phyloP scores from a whole-genome alignment of 2,888 invertebrate genomes.

The Apocheima hispidaria region DNA sequence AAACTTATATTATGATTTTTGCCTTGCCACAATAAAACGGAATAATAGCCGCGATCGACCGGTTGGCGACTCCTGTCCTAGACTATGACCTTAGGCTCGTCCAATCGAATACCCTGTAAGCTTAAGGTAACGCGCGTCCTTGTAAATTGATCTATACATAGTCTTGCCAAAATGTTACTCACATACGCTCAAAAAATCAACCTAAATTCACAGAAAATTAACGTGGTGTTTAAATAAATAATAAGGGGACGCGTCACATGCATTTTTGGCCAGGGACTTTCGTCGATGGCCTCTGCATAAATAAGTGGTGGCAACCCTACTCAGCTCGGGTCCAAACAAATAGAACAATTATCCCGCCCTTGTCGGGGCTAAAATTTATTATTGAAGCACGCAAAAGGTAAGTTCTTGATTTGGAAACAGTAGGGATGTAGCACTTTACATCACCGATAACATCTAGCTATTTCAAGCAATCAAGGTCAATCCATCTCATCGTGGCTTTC shows the following conservation, averaged over 20 bases:
- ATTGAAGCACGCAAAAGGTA: constrained; percentile 68
- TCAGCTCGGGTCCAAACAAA: constrained; percentile 70
- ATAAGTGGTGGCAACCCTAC: constrained; percentile 73
- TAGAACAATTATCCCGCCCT: constrained; percentile 80
- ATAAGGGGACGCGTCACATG: constrained; percentile 43
- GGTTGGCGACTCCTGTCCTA: too few species aligned
- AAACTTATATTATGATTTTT: too few species aligned
- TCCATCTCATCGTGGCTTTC: not conserved
- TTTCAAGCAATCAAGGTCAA: not conserved
- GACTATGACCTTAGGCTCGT: too few species aligned
- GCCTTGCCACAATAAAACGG: too few species aligned
- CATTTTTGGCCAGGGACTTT: constrained; percentile 43
- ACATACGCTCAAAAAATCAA: constrained; percentile 21
- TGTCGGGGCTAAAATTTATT: constrained; percentile 69
- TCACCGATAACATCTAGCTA: not conserved
- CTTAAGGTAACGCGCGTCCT: too few species aligned
- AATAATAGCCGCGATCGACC: too few species aligned
- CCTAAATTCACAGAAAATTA: constrained; percentile 36
- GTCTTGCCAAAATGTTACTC: constrained; percentile 8
- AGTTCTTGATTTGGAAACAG: constrained; percentile 24
- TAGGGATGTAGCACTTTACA: not conserved
- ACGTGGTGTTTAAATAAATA: constrained; percentile 43
- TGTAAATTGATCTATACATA: too few species aligned
- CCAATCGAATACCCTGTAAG: too few species aligned
- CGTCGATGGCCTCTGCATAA: constrained; percentile 62